phyloP scores from a whole-genome alignment of 2,888 invertebrate species.

The Cephus rjabovi region DNA sequence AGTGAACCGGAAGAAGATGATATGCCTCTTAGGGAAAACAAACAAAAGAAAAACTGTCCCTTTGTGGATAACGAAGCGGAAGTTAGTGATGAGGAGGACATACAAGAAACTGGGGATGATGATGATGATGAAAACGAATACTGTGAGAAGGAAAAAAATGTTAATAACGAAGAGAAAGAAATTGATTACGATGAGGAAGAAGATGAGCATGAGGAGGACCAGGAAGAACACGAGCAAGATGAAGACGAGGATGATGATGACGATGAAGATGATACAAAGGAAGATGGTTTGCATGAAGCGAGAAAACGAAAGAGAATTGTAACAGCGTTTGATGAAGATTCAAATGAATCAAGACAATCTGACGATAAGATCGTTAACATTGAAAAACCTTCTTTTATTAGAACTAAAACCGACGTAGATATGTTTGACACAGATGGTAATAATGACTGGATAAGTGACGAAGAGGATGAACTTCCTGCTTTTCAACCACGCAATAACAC shows the following conservation, averaged over 20 bases:
- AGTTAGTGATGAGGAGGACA: slow-evolving; percentile 66
- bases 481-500: slow-evolving; percentile 1
- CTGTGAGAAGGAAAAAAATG: slow-evolving; percentile 66
- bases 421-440: slow-evolving; percentile 38
- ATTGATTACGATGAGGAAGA: slow-evolving; percentile 65
- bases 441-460: slow-evolving; percentile 31
- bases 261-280: slow-evolving; percentile 36
- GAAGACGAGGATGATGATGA: slow-evolving; percentile 29
- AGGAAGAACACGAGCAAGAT: slow-evolving; percentile 26
- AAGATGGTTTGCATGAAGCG: slow-evolving; percentile 19
- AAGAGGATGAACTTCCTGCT: slow-evolving; percentile 29
- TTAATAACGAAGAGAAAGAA: slow-evolving; percentile 70
- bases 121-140: slow-evolving; percentile 64
- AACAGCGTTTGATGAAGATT: slow-evolving; percentile 48
- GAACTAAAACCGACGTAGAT: slow-evolving; percentile 38
- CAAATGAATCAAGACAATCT: slow-evolving; percentile 21
- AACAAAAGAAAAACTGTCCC: slow-evolving; percentile 47
- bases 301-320: slow-evolving; percentile 48
- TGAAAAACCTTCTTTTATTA: slow-evolving; percentile 18
- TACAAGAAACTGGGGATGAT: slow-evolving; percentile 34
- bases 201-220: slow-evolving; percentile 43
- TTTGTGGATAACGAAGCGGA: slow-evolving; percentile 70
- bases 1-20: slow-evolving; percentile 63
- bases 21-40: slow-evolving; percentile 42
- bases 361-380: neutral